phyloP scores from a whole-genome alignment of 2,888 invertebrate genomes.

The Unio delphinus region DNA sequence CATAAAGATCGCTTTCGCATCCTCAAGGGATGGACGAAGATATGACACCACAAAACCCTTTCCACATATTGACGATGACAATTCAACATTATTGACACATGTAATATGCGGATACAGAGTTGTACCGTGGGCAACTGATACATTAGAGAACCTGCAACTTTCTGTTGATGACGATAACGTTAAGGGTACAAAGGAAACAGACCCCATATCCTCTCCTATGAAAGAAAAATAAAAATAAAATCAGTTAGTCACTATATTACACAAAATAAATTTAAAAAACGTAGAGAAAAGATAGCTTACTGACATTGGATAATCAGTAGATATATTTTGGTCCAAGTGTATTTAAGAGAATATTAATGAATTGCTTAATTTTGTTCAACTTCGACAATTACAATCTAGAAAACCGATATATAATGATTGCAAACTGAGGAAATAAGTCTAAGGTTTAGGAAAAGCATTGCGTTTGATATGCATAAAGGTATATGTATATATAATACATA shows the following conservation, averaged over 20 bases:
- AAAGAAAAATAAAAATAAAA: not conserved
- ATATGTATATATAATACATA: too few species aligned
- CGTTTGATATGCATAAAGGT: too few species aligned
- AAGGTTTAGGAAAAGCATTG: too few species aligned
- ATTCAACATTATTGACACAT: conserved; percentile 9
- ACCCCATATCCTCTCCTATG: not conserved
- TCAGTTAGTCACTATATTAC: not conserved
- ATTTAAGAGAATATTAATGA: too few species aligned
- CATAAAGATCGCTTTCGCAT: not conserved
- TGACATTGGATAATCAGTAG: too few species aligned
- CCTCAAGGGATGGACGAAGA: not conserved
- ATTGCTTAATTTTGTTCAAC: too few species aligned
- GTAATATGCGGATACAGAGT: conserved; percentile 3
- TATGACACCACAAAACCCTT: not conserved
- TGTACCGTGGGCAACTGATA: conserved; percentile 10
- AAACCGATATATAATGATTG: too few species aligned
- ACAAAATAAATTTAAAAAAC: not conserved
- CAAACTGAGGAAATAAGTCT: too few species aligned
- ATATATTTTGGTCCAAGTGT: too few species aligned
- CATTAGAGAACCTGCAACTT: not conserved
- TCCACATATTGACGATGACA: not conserved
- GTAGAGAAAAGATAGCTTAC: too few species aligned
- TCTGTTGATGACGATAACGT: not conserved
- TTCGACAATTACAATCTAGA: too few species aligned
- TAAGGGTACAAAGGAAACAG: conserved; percentile 1